Base-by-base conservation (phyloP, 2,888 invertebrate genomes). In the Spatulosminthurus flaviceps region DNA sequence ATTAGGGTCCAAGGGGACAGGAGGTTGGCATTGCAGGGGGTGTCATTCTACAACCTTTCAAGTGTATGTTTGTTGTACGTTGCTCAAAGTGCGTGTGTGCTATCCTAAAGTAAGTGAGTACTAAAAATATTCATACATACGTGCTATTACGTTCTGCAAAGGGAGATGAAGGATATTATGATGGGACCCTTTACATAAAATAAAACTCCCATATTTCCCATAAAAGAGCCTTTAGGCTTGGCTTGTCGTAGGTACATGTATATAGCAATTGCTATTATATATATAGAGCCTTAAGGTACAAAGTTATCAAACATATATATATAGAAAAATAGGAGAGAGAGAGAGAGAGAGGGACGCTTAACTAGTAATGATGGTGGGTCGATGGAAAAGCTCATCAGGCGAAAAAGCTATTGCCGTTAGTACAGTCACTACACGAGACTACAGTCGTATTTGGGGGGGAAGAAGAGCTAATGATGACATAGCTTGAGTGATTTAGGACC, bases 401-500 rank as follows among this genome's bases (percentile, higher is more conserved):
- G 42, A 42, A 71, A 64, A 73, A 71, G 72, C 72, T 72, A 72
- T 72, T 51, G 51, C 51, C 34, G 69, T 66, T 66, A 24, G 26
- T 66, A 66, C n/a, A 28, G n/a, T 69, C 69, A n/a, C 26, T 67
- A 21, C 24, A 21, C 13, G 29, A 34, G 69, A 29, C 29, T 21
- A 69, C 24, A 69, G 64, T 26, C n/a, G 51, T 29, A 69, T 21
- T 60, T 78, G 74, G 79, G 71, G 70, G 42, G 73, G 67, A 73
- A 74, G 80, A 80, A 73, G 77, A 77, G 77, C 80, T 80, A 80
- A 80, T 80, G 80, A 80, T 80, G 80, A 80, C 80, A 80, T 66
- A 77, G 73, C 64, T 73, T 80, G 80, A 80, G 77, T 80, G 80
- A 80, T 80, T 80, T 80, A 80, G 71, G 77, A 71, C 77, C 74